A percentile compares a stretch with the other conserved stretches of the same genome.
These are phyloP conservation scores for Drosophila kambysellisi DNA, from an alignment of 2,888 invertebrate species.

Conservation along the genomic window DNA sequence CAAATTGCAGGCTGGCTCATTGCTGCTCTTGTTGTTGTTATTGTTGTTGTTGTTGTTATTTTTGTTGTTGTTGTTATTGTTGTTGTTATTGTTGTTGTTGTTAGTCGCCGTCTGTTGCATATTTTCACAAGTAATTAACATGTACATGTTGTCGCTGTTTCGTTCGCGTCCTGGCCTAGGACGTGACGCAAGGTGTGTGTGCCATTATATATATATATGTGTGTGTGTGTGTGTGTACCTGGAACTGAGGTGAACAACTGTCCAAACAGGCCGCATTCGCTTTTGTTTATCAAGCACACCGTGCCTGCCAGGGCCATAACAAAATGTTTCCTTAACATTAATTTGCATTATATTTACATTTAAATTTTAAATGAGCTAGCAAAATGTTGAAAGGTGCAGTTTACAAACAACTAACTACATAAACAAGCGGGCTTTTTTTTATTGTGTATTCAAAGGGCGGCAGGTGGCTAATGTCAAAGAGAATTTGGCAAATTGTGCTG, in stretches of 20 bases:
- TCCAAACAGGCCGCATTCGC: slow-evolving; percentile 58
- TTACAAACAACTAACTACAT: slow-evolving; percentile 25
- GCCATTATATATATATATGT: neutral
- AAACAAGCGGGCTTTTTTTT: slow-evolving; percentile 8
- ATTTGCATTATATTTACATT: slow-evolving; percentile 76
- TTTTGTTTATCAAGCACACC: slow-evolving; percentile 57
- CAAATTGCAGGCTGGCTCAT: slow-evolving; percentile 59
- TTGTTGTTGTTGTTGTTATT: too few species aligned
- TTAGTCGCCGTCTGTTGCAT: slow-evolving; percentile 71
- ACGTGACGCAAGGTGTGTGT: slow-evolving; percentile 25
- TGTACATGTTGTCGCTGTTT: slow-evolving; percentile 64
- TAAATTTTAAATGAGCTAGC: slow-evolving; percentile 64
- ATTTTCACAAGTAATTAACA: slow-evolving; percentile 81
- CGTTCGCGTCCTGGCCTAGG: slow-evolving; percentile 49
- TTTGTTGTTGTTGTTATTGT: slow-evolving; percentile 2
- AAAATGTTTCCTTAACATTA: slow-evolving; percentile 71
- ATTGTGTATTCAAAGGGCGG: slow-evolving; percentile 9
- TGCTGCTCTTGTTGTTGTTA: slow-evolving; percentile 20
- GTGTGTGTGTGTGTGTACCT: slow-evolving; percentile 6
- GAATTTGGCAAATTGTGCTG: slow-evolving; percentile 23
- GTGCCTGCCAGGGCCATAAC: slow-evolving; percentile 43
- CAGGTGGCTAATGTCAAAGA: slow-evolving; percentile 40
- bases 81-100: slow-evolving; percentile 19
- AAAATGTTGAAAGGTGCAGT: slow-evolving; percentile 40
- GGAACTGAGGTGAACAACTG: slow-evolving; percentile 59